These are phyloP conservation scores for Poecilia wingei DNA, from an alignment of 2,797 vertebrate genomes.

Conservation along the genomic window DNA sequence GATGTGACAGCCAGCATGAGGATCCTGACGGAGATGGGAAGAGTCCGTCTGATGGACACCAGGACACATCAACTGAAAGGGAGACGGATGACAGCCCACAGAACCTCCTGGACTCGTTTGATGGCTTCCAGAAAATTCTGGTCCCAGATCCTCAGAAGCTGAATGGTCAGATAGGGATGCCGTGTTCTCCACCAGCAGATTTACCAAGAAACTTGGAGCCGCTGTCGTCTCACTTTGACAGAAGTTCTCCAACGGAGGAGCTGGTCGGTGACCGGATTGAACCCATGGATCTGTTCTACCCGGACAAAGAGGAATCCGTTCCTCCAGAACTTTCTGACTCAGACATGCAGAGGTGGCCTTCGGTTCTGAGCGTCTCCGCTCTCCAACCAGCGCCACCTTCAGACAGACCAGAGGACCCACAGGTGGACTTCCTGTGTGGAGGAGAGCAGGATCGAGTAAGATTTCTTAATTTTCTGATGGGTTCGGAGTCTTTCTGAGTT, in stretches of 20 bases:
- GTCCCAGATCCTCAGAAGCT: not conserved
- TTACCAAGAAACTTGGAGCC: conserved; percentile 7
- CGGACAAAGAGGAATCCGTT: conserved; percentile 66
- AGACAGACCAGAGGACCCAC: conserved; percentile 44
- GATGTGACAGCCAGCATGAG: conserved; percentile 12
- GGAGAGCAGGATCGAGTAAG: conserved; percentile 29
- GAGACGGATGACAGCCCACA: conserved; percentile 5
- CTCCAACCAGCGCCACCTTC: conserved; percentile 78
- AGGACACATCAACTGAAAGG: conserved; percentile 2
- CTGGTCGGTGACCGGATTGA: conserved; percentile 47
- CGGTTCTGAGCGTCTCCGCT: conserved; percentile 75
- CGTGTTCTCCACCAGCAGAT: not conserved
- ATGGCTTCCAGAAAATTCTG: conserved; percentile 1
- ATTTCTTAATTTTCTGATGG: conserved; percentile 8
- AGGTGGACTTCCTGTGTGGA: not conserved
- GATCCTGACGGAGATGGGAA: conserved; percentile 6
- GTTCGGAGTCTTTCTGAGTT: not conserved
- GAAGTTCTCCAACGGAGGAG: conserved; percentile 40
- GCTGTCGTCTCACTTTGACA: conserved; percentile 31
- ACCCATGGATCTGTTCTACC: conserved; percentile 71
- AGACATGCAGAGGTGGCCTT: conserved; percentile 63
- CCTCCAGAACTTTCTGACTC: conserved; percentile 58
- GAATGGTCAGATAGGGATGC: not conserved
- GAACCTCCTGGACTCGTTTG: conserved; percentile 2
- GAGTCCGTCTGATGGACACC: conserved; percentile 1